Percentiles rank a stretch among this genome's conserved stretches.
Conservation (phyloP, 2,113 vertebrate genomes). For the Laterallus jamaicensis region DNA sequence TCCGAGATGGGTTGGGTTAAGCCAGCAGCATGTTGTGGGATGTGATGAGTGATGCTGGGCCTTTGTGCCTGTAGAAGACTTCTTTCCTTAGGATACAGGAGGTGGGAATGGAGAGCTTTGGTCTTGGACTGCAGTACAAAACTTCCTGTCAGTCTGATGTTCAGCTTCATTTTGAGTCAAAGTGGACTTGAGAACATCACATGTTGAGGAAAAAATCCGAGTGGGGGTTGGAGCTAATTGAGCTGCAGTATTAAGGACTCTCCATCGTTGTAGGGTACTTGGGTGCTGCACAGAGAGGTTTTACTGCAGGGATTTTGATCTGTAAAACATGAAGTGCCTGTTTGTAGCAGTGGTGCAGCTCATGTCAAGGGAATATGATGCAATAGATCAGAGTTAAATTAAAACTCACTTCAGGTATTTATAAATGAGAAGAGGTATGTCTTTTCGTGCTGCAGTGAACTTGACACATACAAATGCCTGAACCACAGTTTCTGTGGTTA, state of each 20-base stretch:
- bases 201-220: neutral
- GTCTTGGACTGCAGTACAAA: neutral
- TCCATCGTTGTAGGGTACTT: neutral
- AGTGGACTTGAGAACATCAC: neutral
- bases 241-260: neutral
- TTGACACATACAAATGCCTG: neutral
- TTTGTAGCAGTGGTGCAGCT: neutral
- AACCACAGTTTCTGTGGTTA: neutral
- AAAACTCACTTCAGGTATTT: constrained; percentile 14
- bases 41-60: neutral
- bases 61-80: neutral
- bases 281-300: neutral
- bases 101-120: neutral
- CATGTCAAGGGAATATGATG: neutral
- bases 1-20: neutral
- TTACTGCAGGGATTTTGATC: neutral
- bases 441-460: constrained; percentile 31
- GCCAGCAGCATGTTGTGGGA: neutral
- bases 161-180: neutral
- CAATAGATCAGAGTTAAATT: constrained; percentile 36
- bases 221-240: neutral
- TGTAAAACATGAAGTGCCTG: neutral
- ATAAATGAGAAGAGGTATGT: neutral
- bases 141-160: neutral
- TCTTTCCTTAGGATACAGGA: neutral